Base-by-base conservation (phyloP, 2,888 invertebrate species). In the Tenthredo amoena region DNA sequence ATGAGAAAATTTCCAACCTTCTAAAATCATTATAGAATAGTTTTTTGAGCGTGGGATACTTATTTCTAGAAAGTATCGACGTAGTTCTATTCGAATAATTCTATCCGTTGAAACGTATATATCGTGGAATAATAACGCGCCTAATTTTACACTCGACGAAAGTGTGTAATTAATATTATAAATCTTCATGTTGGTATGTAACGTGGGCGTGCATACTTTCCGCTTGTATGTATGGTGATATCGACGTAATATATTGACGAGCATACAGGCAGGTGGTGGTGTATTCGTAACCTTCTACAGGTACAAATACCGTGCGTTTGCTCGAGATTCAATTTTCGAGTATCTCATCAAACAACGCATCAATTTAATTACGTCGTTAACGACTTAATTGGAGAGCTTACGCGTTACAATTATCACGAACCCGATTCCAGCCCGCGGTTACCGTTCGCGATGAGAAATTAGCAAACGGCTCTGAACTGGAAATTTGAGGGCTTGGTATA, bases 301-400 rank as follows among this genome's bases (percentile, higher is more conserved):
- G 71, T 71, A 34, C 7, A 37, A 7, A 62, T 62, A 62, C 37
- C 9, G 3, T 43, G 7, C 72, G 26, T 40, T 40, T 10, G 21
- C 4, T 21, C 21, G 34, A 77, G 31, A 55, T 77, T 77, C 77
- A 77, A 77, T 77, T 77, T 55, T 77, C 50, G 31, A 12, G 77
- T 55, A 55, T 77, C 55, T 77, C 50, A 55, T 77, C 55, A 34
- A 77, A 77, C 47, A 55, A 77, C 55, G 77, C 18, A 55, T 77
- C 2, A 77, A 77, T 77, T 50, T 77, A 77, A 77, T 77, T 50
- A 77, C 47, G 40, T 77, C 31, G 77, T 77, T 77, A 77, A 55
- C 50, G 18, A 55, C 6, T 55, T 50, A 77, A 77, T 77, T 77
- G 50, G 18, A 55, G n/a, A 31, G 77, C 12, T 77, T 7, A 40